Conservation (phyloP, 2,888 invertebrate genomes). For the Mythimna vitellina region DNA sequence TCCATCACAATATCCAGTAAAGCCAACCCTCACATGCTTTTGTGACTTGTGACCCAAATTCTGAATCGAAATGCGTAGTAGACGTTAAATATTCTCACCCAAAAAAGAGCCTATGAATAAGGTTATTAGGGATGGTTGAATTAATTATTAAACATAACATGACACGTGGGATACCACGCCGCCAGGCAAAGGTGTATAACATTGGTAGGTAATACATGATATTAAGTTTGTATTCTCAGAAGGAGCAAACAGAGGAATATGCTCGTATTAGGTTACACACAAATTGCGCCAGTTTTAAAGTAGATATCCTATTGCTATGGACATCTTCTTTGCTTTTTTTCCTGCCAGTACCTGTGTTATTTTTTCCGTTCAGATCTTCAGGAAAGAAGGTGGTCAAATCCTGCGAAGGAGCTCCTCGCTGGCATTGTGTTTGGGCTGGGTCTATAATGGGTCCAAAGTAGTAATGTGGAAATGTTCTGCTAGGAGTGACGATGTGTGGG, state of each 20-base stretch:
- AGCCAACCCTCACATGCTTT: slow-evolving; percentile 43
- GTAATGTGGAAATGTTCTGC: too few relatives aligned
- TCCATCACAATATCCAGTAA: slow-evolving; percentile 58
- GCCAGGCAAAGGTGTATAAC: neutral
- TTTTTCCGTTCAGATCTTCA: too few relatives aligned
- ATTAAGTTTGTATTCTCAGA: neutral
- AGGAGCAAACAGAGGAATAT: neutral
- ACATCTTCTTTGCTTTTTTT: too few relatives aligned
- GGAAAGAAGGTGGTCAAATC: too few relatives aligned
- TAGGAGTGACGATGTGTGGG: too few relatives aligned
- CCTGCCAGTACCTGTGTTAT: too few relatives aligned
- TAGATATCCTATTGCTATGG: neutral
- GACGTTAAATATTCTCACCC: slow-evolving; percentile 25
- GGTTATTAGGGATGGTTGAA: neutral
- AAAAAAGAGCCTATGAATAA: neutral
- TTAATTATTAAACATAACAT: slow-evolving; percentile 14
- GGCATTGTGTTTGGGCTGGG: too few relatives aligned
- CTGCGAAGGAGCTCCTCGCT: too few relatives aligned
- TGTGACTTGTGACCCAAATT: slow-evolving; percentile 50
- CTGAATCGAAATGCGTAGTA: slow-evolving; percentile 24
- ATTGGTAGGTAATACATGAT: neutral
- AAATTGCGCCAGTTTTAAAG: neutral
- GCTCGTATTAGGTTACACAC: neutral
- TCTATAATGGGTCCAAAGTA: too few relatives aligned
- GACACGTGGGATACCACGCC: slow-evolving; percentile 1